Conservation (phyloP, 1,140 invertebrate species). For the Phymastichus coffea region DNA sequence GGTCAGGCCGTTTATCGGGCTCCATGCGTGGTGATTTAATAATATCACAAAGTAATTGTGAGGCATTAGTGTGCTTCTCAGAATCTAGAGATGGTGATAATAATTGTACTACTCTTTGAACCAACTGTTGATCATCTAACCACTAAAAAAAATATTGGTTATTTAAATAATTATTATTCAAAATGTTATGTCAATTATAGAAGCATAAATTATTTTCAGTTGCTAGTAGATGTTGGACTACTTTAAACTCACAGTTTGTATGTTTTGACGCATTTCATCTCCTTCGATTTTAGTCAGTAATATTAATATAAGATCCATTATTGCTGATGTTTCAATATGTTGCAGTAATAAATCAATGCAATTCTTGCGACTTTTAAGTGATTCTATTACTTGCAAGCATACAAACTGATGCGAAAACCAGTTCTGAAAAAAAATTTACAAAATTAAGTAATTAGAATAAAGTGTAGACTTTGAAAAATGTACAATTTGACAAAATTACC, state of each 20-base stretch:
- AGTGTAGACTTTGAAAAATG: constrained; percentile 9
- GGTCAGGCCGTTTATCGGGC: constrained; percentile 64
- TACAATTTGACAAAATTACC: constrained; percentile 49
- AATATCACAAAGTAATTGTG: constrained; percentile 81
- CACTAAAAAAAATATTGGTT: constrained; percentile 63
- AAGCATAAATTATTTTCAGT: too few species aligned
- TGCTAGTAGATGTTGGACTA: too few species aligned
- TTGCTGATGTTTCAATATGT: constrained; percentile 91
- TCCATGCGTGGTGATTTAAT: constrained; percentile 68
- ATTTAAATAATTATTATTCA: constrained; percentile 8
- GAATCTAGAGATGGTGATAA: constrained; percentile 74
- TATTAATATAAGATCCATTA: constrained; percentile 91
- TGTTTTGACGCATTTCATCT: constrained; percentile 73
- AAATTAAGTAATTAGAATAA: constrained; percentile 8
- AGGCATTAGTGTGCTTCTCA: constrained; percentile 77
- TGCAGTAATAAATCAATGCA: constrained; percentile 83
- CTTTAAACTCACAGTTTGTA: constrained; percentile 74
- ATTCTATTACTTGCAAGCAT: constrained; percentile 87
- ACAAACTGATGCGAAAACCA: constrained; percentile 90
- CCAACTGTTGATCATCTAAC: constrained; percentile 83
- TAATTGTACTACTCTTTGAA: constrained; percentile 79
- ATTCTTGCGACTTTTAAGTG: constrained; percentile 81
- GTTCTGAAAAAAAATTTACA: constrained; percentile 71
- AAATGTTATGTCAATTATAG: constrained; percentile 7
- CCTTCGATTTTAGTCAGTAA: constrained; percentile 84